Evolutionary conservation across 2,888 invertebrate species (phyloP).

Genomic region (Sarcophaga variegata): DNA sequence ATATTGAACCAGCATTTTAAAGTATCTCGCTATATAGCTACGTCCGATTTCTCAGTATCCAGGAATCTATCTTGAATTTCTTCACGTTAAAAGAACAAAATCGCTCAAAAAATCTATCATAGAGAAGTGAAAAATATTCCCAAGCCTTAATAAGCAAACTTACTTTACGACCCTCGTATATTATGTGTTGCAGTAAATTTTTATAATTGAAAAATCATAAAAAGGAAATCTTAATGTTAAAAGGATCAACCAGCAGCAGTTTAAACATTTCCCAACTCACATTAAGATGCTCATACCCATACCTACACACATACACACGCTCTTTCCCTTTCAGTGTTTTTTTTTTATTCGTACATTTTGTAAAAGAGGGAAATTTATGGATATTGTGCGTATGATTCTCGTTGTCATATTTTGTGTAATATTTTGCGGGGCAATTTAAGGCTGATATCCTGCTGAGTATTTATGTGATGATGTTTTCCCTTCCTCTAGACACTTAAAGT

Average conservation of each 20-base stretch:
- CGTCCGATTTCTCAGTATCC: too few relatives aligned
- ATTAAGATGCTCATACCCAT: conserved; percentile 12
- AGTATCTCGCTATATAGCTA: too few relatives aligned
- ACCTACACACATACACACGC: background rate
- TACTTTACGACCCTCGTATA: conserved; percentile 19
- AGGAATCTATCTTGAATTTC: too few relatives aligned
- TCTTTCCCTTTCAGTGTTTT: too few relatives aligned
- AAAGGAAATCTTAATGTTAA: conserved; percentile 70
- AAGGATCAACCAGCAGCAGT: conserved; percentile 55
- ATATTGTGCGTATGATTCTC: conserved; percentile 30
- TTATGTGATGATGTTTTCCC: conserved; percentile 76
- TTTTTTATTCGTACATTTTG: too few relatives aligned
- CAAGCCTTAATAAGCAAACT: too few relatives aligned
- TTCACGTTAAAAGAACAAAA: too few relatives aligned
- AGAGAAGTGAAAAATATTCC: too few relatives aligned
- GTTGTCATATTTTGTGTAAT: conserved; percentile 67
- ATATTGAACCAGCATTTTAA: too few relatives aligned
- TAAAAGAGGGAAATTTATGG: too few relatives aligned
- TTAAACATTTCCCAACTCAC: conserved; percentile 67
- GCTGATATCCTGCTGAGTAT: conserved; percentile 81
- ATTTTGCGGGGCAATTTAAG: conserved; percentile 80
- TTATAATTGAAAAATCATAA: conserved; percentile 81
- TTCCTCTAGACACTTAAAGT: background rate
- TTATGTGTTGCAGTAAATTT: conserved; percentile 70
- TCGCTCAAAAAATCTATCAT: too few relatives aligned